phyloP scores from a whole-genome alignment of 2,113 vertebrate species.

The Rhinoderma darwinii region DNA sequence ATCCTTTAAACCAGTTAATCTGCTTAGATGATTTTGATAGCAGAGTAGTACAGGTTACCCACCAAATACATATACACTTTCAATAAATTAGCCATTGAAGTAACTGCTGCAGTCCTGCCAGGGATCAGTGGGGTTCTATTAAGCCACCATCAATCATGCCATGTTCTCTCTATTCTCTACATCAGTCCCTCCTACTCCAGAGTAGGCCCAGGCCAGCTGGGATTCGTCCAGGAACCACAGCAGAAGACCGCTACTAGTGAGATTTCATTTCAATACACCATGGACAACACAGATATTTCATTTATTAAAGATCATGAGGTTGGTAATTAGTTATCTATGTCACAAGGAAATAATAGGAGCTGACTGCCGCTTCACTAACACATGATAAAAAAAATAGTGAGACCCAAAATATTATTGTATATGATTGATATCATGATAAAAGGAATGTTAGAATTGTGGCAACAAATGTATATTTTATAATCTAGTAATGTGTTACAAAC shows the following conservation, averaged over 20 bases:
- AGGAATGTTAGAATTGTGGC: background rate
- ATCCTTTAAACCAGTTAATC: slow-evolving; percentile 7
- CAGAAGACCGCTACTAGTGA: slow-evolving; percentile 50
- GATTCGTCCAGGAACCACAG: slow-evolving; percentile 67
- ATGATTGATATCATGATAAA: background rate
- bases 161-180: slow-evolving; percentile 70
- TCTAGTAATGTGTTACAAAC: background rate
- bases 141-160: slow-evolving; percentile 78
- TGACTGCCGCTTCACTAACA: background rate
- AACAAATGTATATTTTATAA: background rate
- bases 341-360: slow-evolving; percentile 21
- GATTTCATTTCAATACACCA: slow-evolving; percentile 52
- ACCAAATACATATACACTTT: slow-evolving; percentile 47
- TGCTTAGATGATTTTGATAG: slow-evolving; percentile 6
- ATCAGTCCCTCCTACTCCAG: slow-evolving; percentile 73
- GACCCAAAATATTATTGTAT: background rate
- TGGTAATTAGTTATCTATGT: slow-evolving; percentile 54
- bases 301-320: slow-evolving; percentile 46
- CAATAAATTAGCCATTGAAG: slow-evolving; percentile 39
- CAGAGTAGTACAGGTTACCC: slow-evolving; percentile 61
- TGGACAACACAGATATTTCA: slow-evolving; percentile 18
- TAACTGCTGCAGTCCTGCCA: slow-evolving; percentile 25
- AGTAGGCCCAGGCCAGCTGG: slow-evolving; percentile 73
- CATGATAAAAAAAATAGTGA: background rate
- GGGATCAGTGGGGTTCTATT: slow-evolving; percentile 68